These are phyloP conservation scores for Abscondita cerata DNA, from an alignment of 2,888 invertebrate genomes.

Conservation along the genomic window DNA sequence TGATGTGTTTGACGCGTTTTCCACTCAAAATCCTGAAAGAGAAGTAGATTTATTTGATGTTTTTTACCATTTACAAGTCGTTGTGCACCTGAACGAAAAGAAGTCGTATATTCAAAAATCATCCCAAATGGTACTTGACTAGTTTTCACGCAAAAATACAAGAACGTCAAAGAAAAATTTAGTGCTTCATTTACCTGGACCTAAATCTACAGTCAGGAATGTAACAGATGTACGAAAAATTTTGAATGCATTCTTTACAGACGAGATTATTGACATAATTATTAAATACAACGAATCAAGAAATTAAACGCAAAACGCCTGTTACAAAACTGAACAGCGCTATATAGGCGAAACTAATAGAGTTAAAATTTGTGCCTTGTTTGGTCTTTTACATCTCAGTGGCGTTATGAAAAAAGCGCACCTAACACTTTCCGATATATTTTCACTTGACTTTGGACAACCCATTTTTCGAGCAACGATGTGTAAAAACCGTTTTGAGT, in stretches of 20 bases:
- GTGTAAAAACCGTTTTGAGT: constrained; percentile 3
- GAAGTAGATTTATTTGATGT: neutral
- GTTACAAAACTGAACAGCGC: neutral
- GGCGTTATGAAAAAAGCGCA: constrained; percentile 7
- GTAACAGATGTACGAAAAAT: neutral
- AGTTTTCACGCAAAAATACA: neutral
- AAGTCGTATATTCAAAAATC: constrained; percentile 1
- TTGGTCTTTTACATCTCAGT: constrained; percentile 6
- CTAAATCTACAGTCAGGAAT: neutral
- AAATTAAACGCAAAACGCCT: neutral
- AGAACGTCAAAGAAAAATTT: constrained; percentile 5
- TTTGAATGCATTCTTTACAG: constrained; percentile 8
- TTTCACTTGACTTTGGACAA: neutral
- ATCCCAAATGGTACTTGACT: constrained; percentile 3
- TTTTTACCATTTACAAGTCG: neutral
- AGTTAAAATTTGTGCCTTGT: constrained; percentile 2
- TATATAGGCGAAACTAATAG: neutral
- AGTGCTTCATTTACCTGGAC: constrained; percentile 2
- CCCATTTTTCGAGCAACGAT: neutral
- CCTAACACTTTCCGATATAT: constrained; percentile 4
- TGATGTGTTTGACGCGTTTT: constrained; percentile 7
- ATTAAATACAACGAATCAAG: neutral
- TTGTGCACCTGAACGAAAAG: constrained; percentile 3
- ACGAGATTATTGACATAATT: constrained; percentile 1
- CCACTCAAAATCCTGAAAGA: neutral